Conservation (phyloP, 2,797 vertebrate species). For the Phalloptychus januarius region DNA sequence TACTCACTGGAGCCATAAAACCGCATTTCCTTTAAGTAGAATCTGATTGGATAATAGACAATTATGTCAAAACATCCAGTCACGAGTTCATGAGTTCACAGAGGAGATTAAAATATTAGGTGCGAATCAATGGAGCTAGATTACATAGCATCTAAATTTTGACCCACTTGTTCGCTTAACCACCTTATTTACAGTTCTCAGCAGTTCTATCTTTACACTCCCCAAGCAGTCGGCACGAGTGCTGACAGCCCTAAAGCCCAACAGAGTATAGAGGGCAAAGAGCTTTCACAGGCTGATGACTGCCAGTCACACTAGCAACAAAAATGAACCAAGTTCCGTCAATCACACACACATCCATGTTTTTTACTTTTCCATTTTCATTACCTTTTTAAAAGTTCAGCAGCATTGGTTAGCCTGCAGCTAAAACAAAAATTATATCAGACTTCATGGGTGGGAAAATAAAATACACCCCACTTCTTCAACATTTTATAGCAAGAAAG, state of each 20-base stretch:
- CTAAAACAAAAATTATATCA: background rate
- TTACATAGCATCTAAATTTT: conserved; percentile 24
- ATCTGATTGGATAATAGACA: background rate
- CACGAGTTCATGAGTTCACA: conserved; percentile 2
- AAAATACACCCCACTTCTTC: background rate
- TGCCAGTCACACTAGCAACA: conserved; percentile 46
- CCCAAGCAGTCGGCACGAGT: conserved; percentile 48
- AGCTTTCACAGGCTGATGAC: conserved; percentile 62
- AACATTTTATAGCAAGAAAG: background rate
- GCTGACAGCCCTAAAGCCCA: conserved; percentile 68
- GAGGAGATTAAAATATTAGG: conserved; percentile 16
- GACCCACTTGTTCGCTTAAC: conserved; percentile 12
- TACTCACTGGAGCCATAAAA: background rate
- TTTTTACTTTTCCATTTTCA: conserved; percentile 16
- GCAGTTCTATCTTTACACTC: conserved; percentile 59
- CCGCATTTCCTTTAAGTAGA: background rate
- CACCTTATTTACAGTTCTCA: conserved; percentile 56
- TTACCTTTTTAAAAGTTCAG: conserved; percentile 8
- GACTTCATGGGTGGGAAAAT: background rate
- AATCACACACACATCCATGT: conserved; percentile 37
- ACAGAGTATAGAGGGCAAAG: conserved; percentile 63
- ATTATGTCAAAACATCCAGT: background rate
- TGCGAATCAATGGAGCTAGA: conserved; percentile 23
- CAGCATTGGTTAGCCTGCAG: background rate
- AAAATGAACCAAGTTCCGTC: conserved; percentile 48